Conservation (phyloP, 2,797 vertebrate genomes). For the Selene dorsalis region DNA sequence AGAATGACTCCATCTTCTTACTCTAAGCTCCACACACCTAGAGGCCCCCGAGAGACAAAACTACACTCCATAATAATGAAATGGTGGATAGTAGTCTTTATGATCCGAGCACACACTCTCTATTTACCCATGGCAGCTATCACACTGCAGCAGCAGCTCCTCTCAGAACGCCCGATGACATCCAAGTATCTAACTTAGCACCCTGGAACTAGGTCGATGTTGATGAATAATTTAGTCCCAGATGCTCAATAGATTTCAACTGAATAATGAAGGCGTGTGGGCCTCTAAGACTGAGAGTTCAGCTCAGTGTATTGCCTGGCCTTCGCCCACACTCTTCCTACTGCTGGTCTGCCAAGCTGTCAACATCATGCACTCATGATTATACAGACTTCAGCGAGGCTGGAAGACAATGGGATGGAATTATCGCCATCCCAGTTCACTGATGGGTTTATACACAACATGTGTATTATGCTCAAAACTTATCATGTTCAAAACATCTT, state of each 20-base stretch:
- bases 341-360: constrained; percentile 79
- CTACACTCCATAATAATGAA: constrained; percentile 31
- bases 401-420: constrained; percentile 61
- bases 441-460: constrained; percentile 32
- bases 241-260: constrained; percentile 85
- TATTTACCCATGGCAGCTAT: constrained; percentile 68
- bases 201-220: constrained; percentile 84
- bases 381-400: constrained; percentile 51
- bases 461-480: constrained; percentile 33
- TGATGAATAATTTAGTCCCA: constrained; percentile 85
- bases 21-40: constrained; percentile 36
- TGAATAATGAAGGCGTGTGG: constrained; percentile 82
- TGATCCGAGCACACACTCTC: constrained; percentile 32
- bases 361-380: constrained; percentile 67
- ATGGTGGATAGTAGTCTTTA: constrained; percentile 26
- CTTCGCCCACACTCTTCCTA: constrained; percentile 81
- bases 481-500: constrained; percentile 55
- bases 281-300: constrained; percentile 74
- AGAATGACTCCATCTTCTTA: constrained; percentile 43
- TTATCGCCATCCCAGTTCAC: constrained; percentile 53
- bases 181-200: constrained; percentile 82
- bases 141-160: constrained; percentile 69
- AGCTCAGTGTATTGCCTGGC: constrained; percentile 77
- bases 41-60: constrained; percentile 31
- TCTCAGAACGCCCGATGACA: constrained; percentile 78